Evolutionary conservation across 2,888 invertebrate genomes (phyloP), one percentile per base, ranked within the genome.

Genomic region (Elmis aenea): DNA sequence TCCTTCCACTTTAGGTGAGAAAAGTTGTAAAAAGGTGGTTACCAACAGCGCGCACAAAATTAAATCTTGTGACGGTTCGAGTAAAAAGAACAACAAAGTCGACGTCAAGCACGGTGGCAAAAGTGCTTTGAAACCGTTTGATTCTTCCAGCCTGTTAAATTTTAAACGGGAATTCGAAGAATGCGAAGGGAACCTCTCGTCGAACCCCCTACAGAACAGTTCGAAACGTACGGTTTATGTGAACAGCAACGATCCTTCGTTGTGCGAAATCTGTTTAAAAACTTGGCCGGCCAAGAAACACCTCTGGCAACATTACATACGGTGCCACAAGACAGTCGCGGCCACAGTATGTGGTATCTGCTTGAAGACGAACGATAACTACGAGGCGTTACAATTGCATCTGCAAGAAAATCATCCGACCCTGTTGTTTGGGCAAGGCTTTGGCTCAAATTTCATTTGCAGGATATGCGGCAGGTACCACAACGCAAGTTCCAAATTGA

Each of bases 211-310:
- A 16, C 56, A 58, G 15, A 59, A 59, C 33, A 55, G 57, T 22
- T 62, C 66, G 1, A 68, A 68, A 44, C 62, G 75, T 2, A 74
- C 74, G 4, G 74, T 75, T 1, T 75, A 75, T 46, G 73, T 74
- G 5, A 73, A 75, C 47, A 68, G 69, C 26, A 64, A 67, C 38
- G 65, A 62, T 30, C 67, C 69, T 0, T 65, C 67, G 3, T 52
- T 61, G 12, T 71, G 77, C 46, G 75, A 75, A 48, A 72, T 76
- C n/a, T 77, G 77, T 45, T 68, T 71, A 3, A 77, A 76, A 51
- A 71, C 71, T 5, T 77, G 76, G 76, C 75, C 76, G 1, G 75
- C 75, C 0, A 75, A 75, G 45, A 75, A 76, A 46, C 76, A 76
- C 48, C 58, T 77, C 1, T 77, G 77, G 77, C 76, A 76, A 50